phyloP scores from a whole-genome alignment of 2,888 invertebrate genomes.

The Cephus pygmeus region DNA sequence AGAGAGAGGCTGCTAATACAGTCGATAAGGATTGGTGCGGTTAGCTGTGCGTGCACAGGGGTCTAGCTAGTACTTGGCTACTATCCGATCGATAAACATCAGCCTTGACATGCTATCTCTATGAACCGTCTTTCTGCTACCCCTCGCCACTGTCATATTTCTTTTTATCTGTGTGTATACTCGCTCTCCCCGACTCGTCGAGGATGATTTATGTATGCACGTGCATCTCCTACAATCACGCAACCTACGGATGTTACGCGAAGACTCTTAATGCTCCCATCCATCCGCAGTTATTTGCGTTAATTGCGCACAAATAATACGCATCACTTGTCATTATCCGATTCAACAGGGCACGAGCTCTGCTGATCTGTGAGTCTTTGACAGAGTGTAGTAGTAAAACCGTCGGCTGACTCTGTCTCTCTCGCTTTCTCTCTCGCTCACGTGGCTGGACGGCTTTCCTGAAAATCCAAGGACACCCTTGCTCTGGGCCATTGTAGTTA shows the following conservation, averaged over 20 bases:
- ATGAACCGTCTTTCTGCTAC: slow-evolving; percentile 32
- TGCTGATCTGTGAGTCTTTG: neutral
- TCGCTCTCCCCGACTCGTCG: neutral
- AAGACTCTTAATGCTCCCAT: neutral
- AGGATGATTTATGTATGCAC: neutral
- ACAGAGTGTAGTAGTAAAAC: neutral
- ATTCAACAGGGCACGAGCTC: neutral
- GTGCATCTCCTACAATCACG: neutral
- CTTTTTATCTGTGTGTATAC: slow-evolving; percentile 16
- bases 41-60: neutral
- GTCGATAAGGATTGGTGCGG: slow-evolving; percentile 16
- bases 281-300: neutral
- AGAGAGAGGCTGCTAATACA: neutral
- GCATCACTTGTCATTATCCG: neutral
- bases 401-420: neutral
- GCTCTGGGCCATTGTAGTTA: neutral
- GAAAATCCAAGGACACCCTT: neutral
- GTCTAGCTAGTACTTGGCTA: slow-evolving; percentile 21
- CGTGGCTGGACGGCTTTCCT: neutral
- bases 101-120: slow-evolving; percentile 57
- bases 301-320: neutral
- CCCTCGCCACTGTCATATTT: slow-evolving; percentile 30
- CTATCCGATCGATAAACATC: slow-evolving; percentile 56
- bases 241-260: neutral
- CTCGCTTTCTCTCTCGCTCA: neutral